Evolutionary conservation across 2,113 vertebrate species (phyloP), one percentile per base, ranked within the genome.

Genomic region (Corythoichthys intestinalis): DNA sequence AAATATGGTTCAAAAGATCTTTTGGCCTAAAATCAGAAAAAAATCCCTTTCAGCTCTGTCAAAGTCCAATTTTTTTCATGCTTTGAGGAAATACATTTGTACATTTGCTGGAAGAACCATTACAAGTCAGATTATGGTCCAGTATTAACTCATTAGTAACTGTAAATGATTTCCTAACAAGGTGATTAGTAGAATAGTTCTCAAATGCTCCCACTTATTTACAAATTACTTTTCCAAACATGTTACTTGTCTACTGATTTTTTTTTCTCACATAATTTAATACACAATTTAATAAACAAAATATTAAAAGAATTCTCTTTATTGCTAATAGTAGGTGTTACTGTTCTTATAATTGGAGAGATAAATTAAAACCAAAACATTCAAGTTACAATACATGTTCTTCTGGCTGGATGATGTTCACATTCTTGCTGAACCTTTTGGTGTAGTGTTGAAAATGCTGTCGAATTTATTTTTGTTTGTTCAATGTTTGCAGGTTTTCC

Each of bases 401-500:
- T 39, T 49, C 47, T 35, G 17, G 34, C 52, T 34, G 39, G 46
- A 47, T 3, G 15, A n/a, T 28, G 10, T 48, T 37, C 50, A 54
- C n/a, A 52, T 59, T 67, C 15, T 35, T 70, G 39, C 20, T 46
- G 52, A 49, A 63, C 14, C 39, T 61, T 72, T 65, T 72, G 44
- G 15, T 56, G 39, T 75, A 15, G 6, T 38, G 50, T 28, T 70
- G 47, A 70, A 83, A 72, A 75, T 70, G 64, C 70, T 28, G 63
- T 62, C 67, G 13, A 52, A 47, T 11, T 47, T 37, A 48, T 65
- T 38, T 60, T 60, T 70, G 10, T 57, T 64, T 44, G 53, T 74
- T 71, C 6, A 3, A 53, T 69, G 52, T 84, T 80, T 75, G 76
- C 81, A 98, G 97, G 90, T 98, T 85, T 94, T 98, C 44, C 64